These are phyloP conservation scores for Pachycephus smyrnensis DNA, from an alignment of 2,888 invertebrate species.

Conservation along the genomic window DNA sequence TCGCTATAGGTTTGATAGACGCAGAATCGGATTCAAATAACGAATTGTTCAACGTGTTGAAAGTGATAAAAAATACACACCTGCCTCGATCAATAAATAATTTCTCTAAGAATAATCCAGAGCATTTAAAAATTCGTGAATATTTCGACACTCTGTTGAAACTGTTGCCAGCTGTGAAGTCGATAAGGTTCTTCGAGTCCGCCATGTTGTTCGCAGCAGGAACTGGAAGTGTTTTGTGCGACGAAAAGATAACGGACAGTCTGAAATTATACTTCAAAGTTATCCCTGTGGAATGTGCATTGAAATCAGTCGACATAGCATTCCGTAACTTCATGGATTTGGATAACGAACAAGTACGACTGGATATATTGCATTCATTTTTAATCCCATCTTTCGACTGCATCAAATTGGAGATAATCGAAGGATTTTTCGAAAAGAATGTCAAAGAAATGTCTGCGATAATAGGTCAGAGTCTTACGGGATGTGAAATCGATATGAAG, in stretches of 20 bases:
- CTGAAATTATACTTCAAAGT: conserved; percentile 44
- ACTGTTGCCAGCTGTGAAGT: conserved; percentile 50
- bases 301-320: conserved; percentile 44
- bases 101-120: conserved; percentile 15
- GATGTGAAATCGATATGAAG: conserved; percentile 41
- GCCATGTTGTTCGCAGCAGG: conserved; percentile 49
- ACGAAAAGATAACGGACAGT: conserved; percentile 39
- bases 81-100: neutral
- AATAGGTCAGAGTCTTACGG: conserved; percentile 24
- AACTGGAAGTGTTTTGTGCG: conserved; percentile 38
- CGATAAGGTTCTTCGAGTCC: conserved; percentile 44
- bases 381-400: conserved; percentile 55
- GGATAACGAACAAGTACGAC: conserved; percentile 40
- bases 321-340: conserved; percentile 48
- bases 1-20: conserved; percentile 50
- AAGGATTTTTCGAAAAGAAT: conserved; percentile 53
- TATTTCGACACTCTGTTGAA: conserved; percentile 51
- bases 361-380: conserved; percentile 59
- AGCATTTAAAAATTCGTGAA: conserved; percentile 35
- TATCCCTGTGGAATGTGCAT: conserved; percentile 35
- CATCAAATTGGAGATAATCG: conserved; percentile 40
- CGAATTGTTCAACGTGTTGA: conserved; percentile 39
- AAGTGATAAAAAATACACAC: conserved; percentile 26
- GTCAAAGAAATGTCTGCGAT: conserved; percentile 46
- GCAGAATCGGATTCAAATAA: conserved; percentile 28